Base-by-base conservation (phyloP, 2,888 invertebrate genomes). In the Polyploca ridens region DNA sequence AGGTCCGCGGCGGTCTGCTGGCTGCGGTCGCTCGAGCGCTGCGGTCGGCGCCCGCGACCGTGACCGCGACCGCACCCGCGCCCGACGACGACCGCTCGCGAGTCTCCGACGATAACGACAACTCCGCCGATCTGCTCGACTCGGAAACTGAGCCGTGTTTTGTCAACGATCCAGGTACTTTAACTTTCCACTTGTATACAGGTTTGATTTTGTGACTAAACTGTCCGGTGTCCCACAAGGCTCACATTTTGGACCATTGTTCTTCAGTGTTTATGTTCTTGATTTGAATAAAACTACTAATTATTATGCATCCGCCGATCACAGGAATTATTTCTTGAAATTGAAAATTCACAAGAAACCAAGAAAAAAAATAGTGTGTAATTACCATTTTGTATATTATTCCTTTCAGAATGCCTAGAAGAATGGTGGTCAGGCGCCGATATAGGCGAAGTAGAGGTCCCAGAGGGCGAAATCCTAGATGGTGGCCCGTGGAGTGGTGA, bases 101-200 rank as follows among this genome's bases (percentile, higher is more conserved):
- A 44, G 68, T 83, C 35, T 92, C 92, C 3, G 93, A 93, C 66
- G 93, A 96, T 64, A 96, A 96, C 76, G 96, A 96, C 82, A 97
- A 97, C 88, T 97, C 97, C 19, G 96, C 96, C 6, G 97, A 97
- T 80, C 94, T 97, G 86, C 92, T 97, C 49, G 97, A 97, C 86
- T 97, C 97, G 0, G 97, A 97, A 93, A 97, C 97, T 0, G 97
- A 97, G 80, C 97, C 97, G 0, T 97, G 97, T 76, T 92, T 97
- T 33, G 97, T 97, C 95, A 97, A 97, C 94, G 97, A 97, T 79
- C 97, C 96, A 63, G 97, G 93, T 93, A 49, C 59, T 10, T 11
- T 8, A 3, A 14, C 13, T 4, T 35, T 13, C 3, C 13, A 41
- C 5, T 13, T 41, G 13, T 41, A 41, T 38, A 38, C 38, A 38